Evolutionary conservation across 1,140 invertebrate species (phyloP).

Genomic region (Drosophila subpulchrella): DNA sequence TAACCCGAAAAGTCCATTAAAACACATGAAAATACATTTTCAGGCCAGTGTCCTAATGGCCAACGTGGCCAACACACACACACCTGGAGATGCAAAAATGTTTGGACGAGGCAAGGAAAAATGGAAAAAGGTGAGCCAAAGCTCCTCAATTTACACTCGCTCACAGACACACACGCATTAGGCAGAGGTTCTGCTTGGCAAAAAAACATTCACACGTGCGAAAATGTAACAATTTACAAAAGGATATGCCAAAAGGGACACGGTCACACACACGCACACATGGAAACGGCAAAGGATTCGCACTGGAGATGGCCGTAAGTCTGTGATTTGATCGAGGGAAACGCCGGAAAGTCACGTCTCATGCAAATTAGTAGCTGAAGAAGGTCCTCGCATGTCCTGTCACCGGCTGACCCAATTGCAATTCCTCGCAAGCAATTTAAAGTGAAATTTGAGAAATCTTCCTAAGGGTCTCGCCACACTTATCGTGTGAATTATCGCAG

Average conservation of each 20-base stretch:
- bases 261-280: slow-evolving; percentile 9
- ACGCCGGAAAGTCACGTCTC: slow-evolving; percentile 44
- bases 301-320: slow-evolving; percentile 41
- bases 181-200: slow-evolving; percentile 16
- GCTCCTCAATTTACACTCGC: slow-evolving; percentile 66
- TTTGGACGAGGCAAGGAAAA: slow-evolving; percentile 39
- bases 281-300: slow-evolving; percentile 9
- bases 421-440: slow-evolving; percentile 9
- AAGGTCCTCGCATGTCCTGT: slow-evolving; percentile 28
- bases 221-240: slow-evolving; percentile 78
- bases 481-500: slow-evolving; percentile 31
- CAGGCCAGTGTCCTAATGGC: slow-evolving; percentile 61
- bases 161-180: slow-evolving; percentile 38
- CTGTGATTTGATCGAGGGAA: slow-evolving; percentile 51
- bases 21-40: slow-evolving; percentile 72
- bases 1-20: slow-evolving; percentile 76
- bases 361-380: slow-evolving; percentile 47
- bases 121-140: slow-evolving; percentile 62
- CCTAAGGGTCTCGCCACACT: slow-evolving; percentile 7
- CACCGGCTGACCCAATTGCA: slow-evolving; percentile 25
- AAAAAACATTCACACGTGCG: slow-evolving; percentile 62
- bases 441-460: slow-evolving; percentile 46
- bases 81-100: slow-evolving; percentile 45
- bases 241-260: slow-evolving; percentile 58
- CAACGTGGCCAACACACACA: slow-evolving; percentile 28